phyloP scores from a whole-genome alignment of 2,888 invertebrate species.

The Andrena hattorfiana region DNA sequence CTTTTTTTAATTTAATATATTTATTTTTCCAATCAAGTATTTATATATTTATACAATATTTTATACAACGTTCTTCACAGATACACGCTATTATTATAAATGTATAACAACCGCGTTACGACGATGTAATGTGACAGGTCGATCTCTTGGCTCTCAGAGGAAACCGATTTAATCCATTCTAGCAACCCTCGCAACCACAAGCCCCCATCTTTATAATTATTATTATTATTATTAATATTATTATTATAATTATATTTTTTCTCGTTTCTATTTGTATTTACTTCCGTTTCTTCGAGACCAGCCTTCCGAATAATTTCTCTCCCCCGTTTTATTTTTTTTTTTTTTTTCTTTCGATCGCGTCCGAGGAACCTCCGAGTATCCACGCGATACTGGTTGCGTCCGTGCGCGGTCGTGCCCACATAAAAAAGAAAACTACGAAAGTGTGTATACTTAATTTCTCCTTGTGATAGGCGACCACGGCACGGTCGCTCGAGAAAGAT shows the following conservation, averaged over 20 bases:
- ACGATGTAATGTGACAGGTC: constrained; percentile 75
- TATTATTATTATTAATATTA: neutral
- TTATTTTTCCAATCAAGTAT: constrained; percentile 84
- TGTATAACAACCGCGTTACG: constrained; percentile 58
- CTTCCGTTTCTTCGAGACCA: constrained; percentile 48
- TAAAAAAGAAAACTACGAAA: constrained; percentile 37
- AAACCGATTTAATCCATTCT: constrained; percentile 64
- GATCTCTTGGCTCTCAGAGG: constrained; percentile 84
- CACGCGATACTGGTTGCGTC: neutral
- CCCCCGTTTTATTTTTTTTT: constrained; percentile 9
- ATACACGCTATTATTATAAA: constrained; percentile 68
- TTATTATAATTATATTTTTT: constrained; percentile 17
- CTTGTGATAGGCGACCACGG: constrained; percentile 76
- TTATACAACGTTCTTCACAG: constrained; percentile 83
- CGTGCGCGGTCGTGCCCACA: neutral
- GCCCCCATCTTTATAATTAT: neutral
- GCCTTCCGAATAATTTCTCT: constrained; percentile 15
- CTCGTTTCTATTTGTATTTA: constrained; percentile 38
- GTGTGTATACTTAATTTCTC: constrained; percentile 81
- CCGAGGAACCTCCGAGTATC: neutral
- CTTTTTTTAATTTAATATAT: constrained; percentile 84
- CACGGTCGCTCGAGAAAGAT: constrained; percentile 50
- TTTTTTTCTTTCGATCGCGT: constrained; percentile 10
- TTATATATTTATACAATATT: constrained; percentile 85
- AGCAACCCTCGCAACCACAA: constrained; percentile 52